phyloP scores from a whole-genome alignment of 2,113 vertebrate genomes.

The Cheilinus undulatus region DNA sequence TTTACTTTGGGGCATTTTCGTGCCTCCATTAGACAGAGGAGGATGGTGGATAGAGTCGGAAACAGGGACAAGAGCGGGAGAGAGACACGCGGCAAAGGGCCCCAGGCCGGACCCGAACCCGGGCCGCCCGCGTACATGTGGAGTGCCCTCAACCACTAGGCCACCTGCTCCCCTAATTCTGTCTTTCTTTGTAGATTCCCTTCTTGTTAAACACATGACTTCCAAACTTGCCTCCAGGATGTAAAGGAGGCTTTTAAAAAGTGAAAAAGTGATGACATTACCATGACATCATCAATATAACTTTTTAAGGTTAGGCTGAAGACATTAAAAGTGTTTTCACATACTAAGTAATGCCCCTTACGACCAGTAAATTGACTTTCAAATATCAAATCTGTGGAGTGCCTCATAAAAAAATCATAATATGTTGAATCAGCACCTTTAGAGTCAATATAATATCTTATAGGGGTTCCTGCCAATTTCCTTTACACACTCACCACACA shows the following conservation, averaged over 20 bases:
- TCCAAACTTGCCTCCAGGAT: background rate
- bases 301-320: background rate
- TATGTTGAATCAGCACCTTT: background rate
- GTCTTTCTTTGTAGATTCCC: background rate
- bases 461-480: slow-evolving; percentile 13
- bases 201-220: background rate
- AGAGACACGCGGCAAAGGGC: too few relatives aligned
- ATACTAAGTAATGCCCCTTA: background rate
- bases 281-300: background rate
- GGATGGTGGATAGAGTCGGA: too few relatives aligned
- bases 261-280: background rate
- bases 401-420: background rate
- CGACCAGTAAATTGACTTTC: background rate
- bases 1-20: too few relatives aligned
- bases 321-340: background rate
- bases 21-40: too few relatives aligned
- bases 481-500: background rate
- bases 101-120: too few relatives aligned
- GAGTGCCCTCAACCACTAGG: too few relatives aligned
- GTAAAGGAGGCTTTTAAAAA: background rate
- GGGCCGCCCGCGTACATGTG: too few relatives aligned
- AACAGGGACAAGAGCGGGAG: too few relatives aligned
- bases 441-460: slow-evolving; percentile 5
- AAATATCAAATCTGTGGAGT: slow-evolving; percentile 13
- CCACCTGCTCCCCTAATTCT: background rate